A percentile compares a stretch with the other conserved stretches of the same genome.
phyloP scores from a whole-genome alignment of 2,888 invertebrate species.

The Timandra comae region DNA sequence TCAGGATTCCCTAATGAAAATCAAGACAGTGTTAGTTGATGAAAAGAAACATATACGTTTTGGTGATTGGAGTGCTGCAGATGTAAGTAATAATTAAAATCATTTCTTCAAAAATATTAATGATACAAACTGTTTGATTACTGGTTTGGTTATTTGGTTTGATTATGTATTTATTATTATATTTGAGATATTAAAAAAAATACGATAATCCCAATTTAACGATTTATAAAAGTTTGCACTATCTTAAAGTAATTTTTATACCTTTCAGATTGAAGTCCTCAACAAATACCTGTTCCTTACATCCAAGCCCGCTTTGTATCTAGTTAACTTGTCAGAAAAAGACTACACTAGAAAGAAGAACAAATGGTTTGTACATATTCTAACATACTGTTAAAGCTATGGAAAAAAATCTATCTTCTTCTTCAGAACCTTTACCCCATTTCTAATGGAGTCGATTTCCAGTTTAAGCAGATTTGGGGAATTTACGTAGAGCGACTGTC shows the following conservation, averaged over 20 bases:
- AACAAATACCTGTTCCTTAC: constrained; percentile 98
- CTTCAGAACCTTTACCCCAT: too few species aligned
- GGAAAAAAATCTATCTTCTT: too few species aligned
- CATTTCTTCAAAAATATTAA: too few species aligned
- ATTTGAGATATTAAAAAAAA: background rate
- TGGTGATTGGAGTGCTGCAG: constrained; percentile 93
- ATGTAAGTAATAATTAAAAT: constrained; percentile 78
- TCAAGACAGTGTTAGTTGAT: constrained; percentile 88
- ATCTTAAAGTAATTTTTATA: too few species aligned
- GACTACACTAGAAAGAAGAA: constrained; percentile 99
- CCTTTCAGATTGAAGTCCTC: constrained; percentile 93
- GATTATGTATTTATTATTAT: background rate
- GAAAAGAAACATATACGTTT: constrained; percentile 96
- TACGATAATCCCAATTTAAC: too few species aligned
- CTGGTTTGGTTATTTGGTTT: background rate
- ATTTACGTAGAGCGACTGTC: too few species aligned
- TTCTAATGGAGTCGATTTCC: too few species aligned
- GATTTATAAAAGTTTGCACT: too few species aligned
- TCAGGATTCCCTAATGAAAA: constrained; percentile 91
- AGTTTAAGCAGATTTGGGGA: too few species aligned
- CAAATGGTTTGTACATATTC: constrained; percentile 86
- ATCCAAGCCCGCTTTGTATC: constrained; percentile 97
- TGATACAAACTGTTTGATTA: too few species aligned
- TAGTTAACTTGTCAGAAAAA: constrained; percentile 97
- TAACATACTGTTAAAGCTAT: too few species aligned